Base-by-base conservation (phyloP, 53 echinoderm and acorn worm genomes). In the Patiria pectinifera region DNA sequence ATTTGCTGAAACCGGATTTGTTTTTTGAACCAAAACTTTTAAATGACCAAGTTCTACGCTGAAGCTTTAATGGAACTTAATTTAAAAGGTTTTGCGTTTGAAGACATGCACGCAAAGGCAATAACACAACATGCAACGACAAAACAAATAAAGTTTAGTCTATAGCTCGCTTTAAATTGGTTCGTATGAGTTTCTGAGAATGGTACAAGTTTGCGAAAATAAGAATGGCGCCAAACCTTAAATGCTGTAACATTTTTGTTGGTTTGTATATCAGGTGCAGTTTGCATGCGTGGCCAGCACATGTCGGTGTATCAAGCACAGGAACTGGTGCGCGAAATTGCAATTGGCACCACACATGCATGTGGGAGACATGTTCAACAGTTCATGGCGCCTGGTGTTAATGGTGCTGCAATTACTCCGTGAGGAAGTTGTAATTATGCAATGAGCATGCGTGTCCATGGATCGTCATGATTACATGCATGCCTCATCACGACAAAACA, bases 291-390 rank as follows among this genome's bases (percentile, higher is more conserved):
- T 43, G 5, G 24, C 85, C 25, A 19, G 11, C 22, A 12, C 77
- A n/a, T 19, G 77, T 76, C 23, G 23, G 11, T 21, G 71, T 80
- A 81, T 69, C 80, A 13, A 21, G 69, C 22, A 69, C 45, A 35
- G 86, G 5, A 80, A 90, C 90, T 90, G 90, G 90, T 90, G 90
- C 90, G 81, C 80, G 90, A 90, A 90, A 90, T 90, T 90, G 48
- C 90, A 69, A 90, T 46, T 46, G 90, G 80, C 90, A 80, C 88
- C 88, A 88, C 9, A 77, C 78, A 61, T 88, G 78, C 77, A 49
- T 45, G 88, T 77, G 77, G n/a, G 49, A 75, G 72, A 58, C 69
- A 66, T 53, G 53, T 66, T 9, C 58, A 72, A 48, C 74, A 4
- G 0, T 74, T 24, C 74, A 11, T 25, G 80, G 12, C 48, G 80